Evolutionary conservation across 1,140 invertebrate genomes (phyloP), one percentile per base, ranked within the genome.

Genomic region (Neocloeon triangulifer): DNA sequence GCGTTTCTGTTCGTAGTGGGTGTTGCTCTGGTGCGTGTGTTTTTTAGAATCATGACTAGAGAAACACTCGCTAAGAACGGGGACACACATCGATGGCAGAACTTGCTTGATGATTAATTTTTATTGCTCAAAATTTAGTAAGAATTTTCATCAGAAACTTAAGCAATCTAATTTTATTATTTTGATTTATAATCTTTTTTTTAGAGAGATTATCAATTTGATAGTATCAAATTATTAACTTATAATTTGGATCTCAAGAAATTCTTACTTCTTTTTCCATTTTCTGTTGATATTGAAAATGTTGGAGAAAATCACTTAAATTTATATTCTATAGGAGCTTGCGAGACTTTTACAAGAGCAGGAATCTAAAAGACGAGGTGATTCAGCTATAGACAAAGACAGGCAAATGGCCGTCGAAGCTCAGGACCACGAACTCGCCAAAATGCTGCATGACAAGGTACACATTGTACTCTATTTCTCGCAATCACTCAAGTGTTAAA

Each of bases 381-480:
- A 62, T 18, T 47, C 55, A 9, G 56, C 69, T 42, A 47, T 69
- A 16, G 62, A 79, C 41, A 42, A 60, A 18, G 77, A 85, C 52
- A 64, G 70, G 44, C 62, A 77, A 39, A 48, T 73, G 36, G 80
- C 81, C 6, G 84, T 91, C 30, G 85, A 94, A 55, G 76, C 76
- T 4, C 84, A 91, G 49, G 86, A 94, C 50, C 69, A 79, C 28
- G 80, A 91, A 51, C 55, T 92, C 2, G 86, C 86, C 1, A 67
- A 73, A 44, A 66, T 91, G 47, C 57, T 94, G 23, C 84, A 94
- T 49, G 84, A 91, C 46, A 70, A 76, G 46, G 76, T 65, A 42
- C 43, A 35, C 44, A 32, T 10, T 25, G 10, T 5, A 33, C 29
- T n/a, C n/a, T n/a, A n/a, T n/a, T n/a, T n/a, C n/a, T n/a, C n/a